Evolutionary conservation across 1,140 invertebrate genomes (phyloP), one percentile per base, ranked within the genome.

Genomic region (Drosophila takahashii): DNA sequence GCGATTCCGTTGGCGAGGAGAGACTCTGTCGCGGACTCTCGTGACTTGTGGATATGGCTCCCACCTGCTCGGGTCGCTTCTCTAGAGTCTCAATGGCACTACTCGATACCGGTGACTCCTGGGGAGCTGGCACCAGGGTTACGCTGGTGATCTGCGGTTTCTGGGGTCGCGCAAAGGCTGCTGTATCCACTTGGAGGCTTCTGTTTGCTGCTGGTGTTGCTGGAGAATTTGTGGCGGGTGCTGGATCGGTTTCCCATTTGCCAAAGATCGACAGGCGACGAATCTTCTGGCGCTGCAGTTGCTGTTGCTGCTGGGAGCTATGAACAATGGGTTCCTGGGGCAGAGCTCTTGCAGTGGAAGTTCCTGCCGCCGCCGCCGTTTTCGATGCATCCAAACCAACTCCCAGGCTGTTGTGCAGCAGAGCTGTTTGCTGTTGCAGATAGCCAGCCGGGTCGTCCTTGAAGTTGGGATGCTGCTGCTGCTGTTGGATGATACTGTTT

Each of bases 381-480:
- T 76, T 81, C 1, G 53, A 27, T 9, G 18, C 42, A 10, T 86
- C 83, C 27, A 87, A 34, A 2, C 84, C 59, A 13, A 70, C 77
- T 53, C 90, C 78, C 37, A 92, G 52, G 41, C 97, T 97, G 85
- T 95, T 97, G 76, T 97, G 97, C 27, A 98, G 81, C 60, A 97
- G 85, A 27, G 96, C 96, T 1, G 96, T 97, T 86, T 97, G 97
- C 81, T 97, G 96, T 5, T 96, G 96, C 57, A 98, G 92, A 93
- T 97, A 98, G 4, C 96, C 97, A 86, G 95, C 97, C 0, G 97
- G 96, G 92, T 98, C 97, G 75, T 98, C 97, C 93, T 98, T 95
- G 81, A 98, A 98, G 37, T 95, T 96, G 1, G 95, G 95, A 26
- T 87, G 73, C 71, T 50, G 72, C 16, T 39, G 44, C 26, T 15